Evolutionary conservation across 2,797 vertebrate genomes (phyloP).

Genomic region (Rhabdophis nuchalis): DNA sequence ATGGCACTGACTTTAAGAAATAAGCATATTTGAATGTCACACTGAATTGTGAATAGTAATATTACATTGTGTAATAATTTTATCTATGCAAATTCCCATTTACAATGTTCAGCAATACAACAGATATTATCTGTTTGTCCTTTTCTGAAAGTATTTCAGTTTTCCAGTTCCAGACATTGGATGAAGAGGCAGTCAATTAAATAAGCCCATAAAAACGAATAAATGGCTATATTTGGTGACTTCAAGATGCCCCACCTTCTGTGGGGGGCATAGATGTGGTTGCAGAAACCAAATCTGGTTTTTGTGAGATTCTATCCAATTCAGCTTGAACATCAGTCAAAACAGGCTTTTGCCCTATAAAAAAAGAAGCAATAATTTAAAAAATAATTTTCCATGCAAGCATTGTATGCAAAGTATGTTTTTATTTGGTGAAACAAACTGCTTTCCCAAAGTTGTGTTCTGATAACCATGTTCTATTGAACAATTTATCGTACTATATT

Average conservation of each 20-base stretch:
- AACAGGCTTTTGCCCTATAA: conserved; percentile 90
- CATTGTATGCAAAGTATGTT: not conserved
- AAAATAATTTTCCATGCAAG: not conserved
- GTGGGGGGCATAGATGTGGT: conserved; percentile 77
- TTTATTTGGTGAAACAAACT: not conserved
- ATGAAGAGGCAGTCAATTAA: conserved; percentile 76
- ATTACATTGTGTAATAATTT: conserved; percentile 52
- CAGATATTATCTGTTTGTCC: conserved; percentile 64
- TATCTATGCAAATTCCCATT: conserved; percentile 67
- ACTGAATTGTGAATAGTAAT: conserved; percentile 61
- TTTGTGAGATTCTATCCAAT: conserved; percentile 94
- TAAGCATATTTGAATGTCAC: conserved; percentile 58
- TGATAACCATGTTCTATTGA: not conserved
- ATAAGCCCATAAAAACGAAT: conserved; percentile 68
- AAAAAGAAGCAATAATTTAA: conserved; percentile 23
- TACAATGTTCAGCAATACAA: conserved; percentile 68
- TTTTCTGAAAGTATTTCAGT: conserved; percentile 62
- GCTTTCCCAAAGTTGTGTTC: not conserved
- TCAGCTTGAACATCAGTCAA: conserved; percentile 97
- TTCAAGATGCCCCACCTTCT: conserved; percentile 90
- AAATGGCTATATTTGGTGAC: conserved; percentile 74
- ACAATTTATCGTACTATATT: not conserved
- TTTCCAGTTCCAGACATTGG: conserved; percentile 73
- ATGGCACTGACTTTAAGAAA: conserved; percentile 62
- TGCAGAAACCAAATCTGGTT: conserved; percentile 85